Evolutionary conservation across 2,113 vertebrate genomes (phyloP).

Genomic region (Cyrtonyx montezumae): DNA sequence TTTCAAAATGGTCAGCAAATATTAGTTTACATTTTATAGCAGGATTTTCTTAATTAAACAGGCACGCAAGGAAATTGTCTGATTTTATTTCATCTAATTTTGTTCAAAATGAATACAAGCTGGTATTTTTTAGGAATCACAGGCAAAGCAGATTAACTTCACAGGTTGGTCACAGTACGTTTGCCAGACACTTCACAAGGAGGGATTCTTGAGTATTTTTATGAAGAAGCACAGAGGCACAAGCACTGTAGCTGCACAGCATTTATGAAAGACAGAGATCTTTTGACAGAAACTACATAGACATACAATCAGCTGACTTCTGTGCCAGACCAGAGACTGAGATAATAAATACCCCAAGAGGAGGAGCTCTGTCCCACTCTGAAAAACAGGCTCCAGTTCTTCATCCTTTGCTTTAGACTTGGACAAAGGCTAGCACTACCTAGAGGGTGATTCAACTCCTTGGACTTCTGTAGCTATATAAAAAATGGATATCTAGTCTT

Average conservation of each 20-base stretch:
- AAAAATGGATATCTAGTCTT: background rate
- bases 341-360: background rate
- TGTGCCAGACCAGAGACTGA: background rate
- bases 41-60: background rate
- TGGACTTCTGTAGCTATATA: background rate
- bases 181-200: background rate
- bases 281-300: background rate
- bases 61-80: background rate
- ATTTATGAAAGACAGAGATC: background rate
- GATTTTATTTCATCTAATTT: background rate
- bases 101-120: background rate
- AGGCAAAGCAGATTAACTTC: background rate
- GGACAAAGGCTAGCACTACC: background rate
- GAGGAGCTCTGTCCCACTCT: background rate
- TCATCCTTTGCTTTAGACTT: background rate
- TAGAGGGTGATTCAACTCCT: background rate
- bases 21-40: background rate
- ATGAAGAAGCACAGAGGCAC: background rate
- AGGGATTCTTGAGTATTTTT: background rate
- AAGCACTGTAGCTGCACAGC: background rate
- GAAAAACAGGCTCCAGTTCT: background rate
- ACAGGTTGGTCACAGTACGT: background rate
- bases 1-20: background rate
- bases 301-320: background rate
- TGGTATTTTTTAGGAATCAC: background rate